Evolutionary conservation across 1,140 invertebrate genomes (phyloP), one percentile per base, ranked within the genome.

Genomic region (Nomia melanderi): DNA sequence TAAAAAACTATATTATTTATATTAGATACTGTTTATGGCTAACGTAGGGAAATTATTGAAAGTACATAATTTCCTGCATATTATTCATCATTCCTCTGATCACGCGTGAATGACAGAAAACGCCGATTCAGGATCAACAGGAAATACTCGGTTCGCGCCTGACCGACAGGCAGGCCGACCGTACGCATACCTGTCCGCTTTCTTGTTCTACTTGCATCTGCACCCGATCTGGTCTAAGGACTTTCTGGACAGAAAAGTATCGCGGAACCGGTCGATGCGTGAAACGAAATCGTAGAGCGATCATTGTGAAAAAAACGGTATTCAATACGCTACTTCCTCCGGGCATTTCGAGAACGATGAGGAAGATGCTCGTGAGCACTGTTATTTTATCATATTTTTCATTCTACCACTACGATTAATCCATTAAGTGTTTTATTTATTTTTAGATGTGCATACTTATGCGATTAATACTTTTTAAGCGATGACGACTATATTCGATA

Each of bases 181-280:
- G 66, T 66, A 67, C 80, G 71, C 77, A 77, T 83, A 83, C 67
- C 64, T 77, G 78, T 44, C 59, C 77, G 77, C 66, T 83, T 83
- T 76, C 77, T 84, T 84, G 81, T 83, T 83, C 81, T 72, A 84
- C 71, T 83, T 84, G 77, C 77, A 83, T 50, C 82, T 83, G 77
- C 71, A 67, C 56, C 65, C 54, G 71, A 83, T 83, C 81, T 47
- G 57, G 39, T 63, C 70, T 60, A 65, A 53, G 66, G 76, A 76
- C 60, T 83, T 76, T 83, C 67, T 59, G 77, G 47, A 76, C 64
- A 79, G 71, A 83, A 83, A 84, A 71, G 62, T 72, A 76, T 67
- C 50, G 77, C 80, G 71, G 36, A 78, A 81, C 70, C 64, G 50
- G 63, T 72, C 67, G 53, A 59, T 53, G 78, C 62, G 75, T 69